These are phyloP conservation scores for Baccha elongata DNA, from an alignment of 2,888 invertebrate species.

Conservation along the genomic window DNA sequence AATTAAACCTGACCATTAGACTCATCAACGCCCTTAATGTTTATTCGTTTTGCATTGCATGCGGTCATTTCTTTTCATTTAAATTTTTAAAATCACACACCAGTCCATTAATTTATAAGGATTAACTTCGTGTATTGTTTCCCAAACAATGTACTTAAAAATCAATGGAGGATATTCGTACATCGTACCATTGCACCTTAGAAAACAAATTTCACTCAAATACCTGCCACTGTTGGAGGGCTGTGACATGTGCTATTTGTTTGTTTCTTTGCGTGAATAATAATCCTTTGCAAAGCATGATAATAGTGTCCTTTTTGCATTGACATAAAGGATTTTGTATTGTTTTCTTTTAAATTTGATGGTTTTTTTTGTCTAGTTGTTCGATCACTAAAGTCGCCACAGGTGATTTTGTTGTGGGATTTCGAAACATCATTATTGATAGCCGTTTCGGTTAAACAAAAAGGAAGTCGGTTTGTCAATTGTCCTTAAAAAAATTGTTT, in stretches of 20 bases:
- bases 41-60: slow-evolving; percentile 25
- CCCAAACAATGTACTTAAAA: slow-evolving; percentile 32
- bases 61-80: slow-evolving; percentile 30
- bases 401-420: too few species aligned
- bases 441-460: too few species aligned
- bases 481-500: too few species aligned
- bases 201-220: neutral
- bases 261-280: slow-evolving; percentile 47
- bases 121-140: slow-evolving; percentile 52
- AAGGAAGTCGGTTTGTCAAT: too few species aligned
- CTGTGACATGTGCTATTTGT: slow-evolving; percentile 66
- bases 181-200: too few species aligned
- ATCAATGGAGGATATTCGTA: slow-evolving; percentile 7
- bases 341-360: too few species aligned
- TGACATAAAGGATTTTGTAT: too few species aligned
- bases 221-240: slow-evolving; percentile 65
- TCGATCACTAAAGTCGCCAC: too few species aligned
- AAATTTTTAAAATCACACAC: too few species aligned
- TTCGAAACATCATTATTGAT: too few species aligned
- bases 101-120: slow-evolving; percentile 71
- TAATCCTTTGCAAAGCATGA: slow-evolving; percentile 58
- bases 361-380: too few species aligned
- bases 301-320: slow-evolving; percentile 34
- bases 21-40: slow-evolving; percentile 32
- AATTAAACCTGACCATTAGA: slow-evolving; percentile 28